Evolutionary conservation across 2,888 invertebrate species (phyloP).

Genomic region (Ormyrus thymus): DNA sequence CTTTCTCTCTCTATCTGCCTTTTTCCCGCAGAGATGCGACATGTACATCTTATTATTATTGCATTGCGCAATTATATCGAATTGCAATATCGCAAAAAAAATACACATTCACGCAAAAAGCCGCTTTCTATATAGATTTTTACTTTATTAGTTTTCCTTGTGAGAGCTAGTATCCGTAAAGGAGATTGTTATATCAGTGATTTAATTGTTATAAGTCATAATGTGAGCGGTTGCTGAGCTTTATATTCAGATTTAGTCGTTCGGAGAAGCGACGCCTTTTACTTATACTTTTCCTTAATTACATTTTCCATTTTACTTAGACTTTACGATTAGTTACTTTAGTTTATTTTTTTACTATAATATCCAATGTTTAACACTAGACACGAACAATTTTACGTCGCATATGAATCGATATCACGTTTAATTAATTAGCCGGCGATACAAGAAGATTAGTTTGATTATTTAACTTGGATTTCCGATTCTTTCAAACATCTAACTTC

Average conservation of each 20-base stretch:
- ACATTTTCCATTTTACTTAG: slow-evolving; percentile 20
- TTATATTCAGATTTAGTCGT: slow-evolving; percentile 36
- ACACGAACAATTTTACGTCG: slow-evolving; percentile 45
- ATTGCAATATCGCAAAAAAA: slow-evolving; percentile 51
- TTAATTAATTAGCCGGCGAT: slow-evolving; percentile 41
- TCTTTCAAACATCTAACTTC: slow-evolving; percentile 15
- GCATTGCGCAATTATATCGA: slow-evolving; percentile 56
- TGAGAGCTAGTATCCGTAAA: slow-evolving; percentile 25
- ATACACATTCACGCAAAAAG: slow-evolving; percentile 57
- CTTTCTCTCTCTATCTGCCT: no score
- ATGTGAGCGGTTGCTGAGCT: slow-evolving; percentile 25
- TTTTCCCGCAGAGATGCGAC: no score
- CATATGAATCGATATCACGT: slow-evolving; percentile 47
- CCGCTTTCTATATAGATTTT: slow-evolving; percentile 45
- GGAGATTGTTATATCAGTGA: slow-evolving; percentile 23
- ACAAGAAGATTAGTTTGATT: slow-evolving; percentile 49
- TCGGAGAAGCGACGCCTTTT: slow-evolving; percentile 37
- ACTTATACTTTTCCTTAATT: slow-evolving; percentile 14
- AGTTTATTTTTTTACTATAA: slow-evolving; percentile 41
- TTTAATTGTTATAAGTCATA: slow-evolving; percentile 43
- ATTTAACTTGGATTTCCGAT: slow-evolving; percentile 7
- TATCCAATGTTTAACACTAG: slow-evolving; percentile 45
- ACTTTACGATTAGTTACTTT: no score
- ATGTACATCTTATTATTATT: slow-evolving; percentile 12
- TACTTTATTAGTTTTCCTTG: slow-evolving; percentile 27